Percentiles rank a stretch among this genome's conserved stretches.
phyloP scores from a whole-genome alignment of 2,113 vertebrate species.

The Entomyzon cyanotis region DNA sequence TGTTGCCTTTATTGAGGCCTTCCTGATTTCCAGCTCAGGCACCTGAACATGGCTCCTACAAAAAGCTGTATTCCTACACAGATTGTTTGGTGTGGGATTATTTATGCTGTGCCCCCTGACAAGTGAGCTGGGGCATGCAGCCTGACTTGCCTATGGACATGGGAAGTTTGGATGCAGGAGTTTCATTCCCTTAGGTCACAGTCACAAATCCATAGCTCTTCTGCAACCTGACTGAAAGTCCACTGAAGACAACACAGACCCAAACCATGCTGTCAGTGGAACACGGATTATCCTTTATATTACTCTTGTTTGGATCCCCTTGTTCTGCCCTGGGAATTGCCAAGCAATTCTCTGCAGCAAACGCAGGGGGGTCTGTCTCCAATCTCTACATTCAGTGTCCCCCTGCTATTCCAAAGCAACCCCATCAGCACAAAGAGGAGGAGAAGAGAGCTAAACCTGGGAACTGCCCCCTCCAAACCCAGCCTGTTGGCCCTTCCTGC shows the following conservation, averaged over 20 bases:
- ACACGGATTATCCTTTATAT: background rate
- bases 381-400: background rate
- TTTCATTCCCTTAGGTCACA: background rate
- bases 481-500: background rate
- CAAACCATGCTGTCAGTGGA: rapidly evolving
- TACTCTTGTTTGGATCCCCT: background rate
- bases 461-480: background rate
- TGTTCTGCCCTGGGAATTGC: background rate
- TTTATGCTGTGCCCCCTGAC: background rate
- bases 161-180: background rate
- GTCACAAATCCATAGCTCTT: background rate
- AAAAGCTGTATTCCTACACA: background rate
- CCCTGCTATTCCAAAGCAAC: background rate
- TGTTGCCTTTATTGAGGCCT: background rate
- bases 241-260: background rate
- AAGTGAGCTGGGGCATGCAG: background rate
- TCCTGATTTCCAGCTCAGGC: background rate
- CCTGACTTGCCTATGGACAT: background rate
- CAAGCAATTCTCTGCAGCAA: background rate
- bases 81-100: background rate
- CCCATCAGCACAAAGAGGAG: background rate
- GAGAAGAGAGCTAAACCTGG: background rate
- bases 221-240: background rate
- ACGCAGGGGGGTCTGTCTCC: background rate
- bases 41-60: background rate